Evolutionary conservation across 2,888 invertebrate genomes (phyloP).

Genomic region (Cantharis lateralis): DNA sequence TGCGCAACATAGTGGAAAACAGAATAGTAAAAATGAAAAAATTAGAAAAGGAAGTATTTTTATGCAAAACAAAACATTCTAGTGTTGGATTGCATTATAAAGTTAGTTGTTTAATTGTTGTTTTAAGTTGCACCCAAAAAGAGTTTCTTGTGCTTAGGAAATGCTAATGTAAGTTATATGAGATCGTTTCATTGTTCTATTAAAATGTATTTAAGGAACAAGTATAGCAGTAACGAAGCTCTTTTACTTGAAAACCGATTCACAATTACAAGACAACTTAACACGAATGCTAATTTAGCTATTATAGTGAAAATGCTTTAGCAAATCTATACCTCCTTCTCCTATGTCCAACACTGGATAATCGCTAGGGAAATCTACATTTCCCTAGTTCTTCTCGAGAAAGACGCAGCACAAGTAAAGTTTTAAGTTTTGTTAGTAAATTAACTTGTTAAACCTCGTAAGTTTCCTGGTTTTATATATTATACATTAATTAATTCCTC

Average conservation of each 20-base stretch:
- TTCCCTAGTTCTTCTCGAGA: constrained; percentile 6
- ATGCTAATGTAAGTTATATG: background rate
- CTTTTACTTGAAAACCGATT: constrained; percentile 17
- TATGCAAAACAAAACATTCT: background rate
- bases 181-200: constrained; percentile 14
- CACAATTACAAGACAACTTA: constrained; percentile 18
- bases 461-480: background rate
- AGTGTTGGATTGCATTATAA: background rate
- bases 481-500: background rate
- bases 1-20: background rate
- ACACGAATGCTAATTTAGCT: constrained; percentile 19
- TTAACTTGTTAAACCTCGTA: constrained; percentile 11
- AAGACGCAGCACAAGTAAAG: background rate
- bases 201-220: constrained; percentile 21
- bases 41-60: background rate
- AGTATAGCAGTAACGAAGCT: constrained; percentile 11
- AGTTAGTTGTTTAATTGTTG: background rate
- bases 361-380: constrained; percentile 14
- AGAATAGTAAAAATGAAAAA: background rate
- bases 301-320: constrained; percentile 8
- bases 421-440: constrained; percentile 5
- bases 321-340: constrained; percentile 11
- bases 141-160: background rate
- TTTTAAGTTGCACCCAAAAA: background rate
- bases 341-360: constrained; percentile 12